A percentile compares a stretch with the other conserved stretches of the same genome.
Evolutionary conservation across 2,888 invertebrate species (phyloP).

Genomic region (Aricia artaxerxes): DNA sequence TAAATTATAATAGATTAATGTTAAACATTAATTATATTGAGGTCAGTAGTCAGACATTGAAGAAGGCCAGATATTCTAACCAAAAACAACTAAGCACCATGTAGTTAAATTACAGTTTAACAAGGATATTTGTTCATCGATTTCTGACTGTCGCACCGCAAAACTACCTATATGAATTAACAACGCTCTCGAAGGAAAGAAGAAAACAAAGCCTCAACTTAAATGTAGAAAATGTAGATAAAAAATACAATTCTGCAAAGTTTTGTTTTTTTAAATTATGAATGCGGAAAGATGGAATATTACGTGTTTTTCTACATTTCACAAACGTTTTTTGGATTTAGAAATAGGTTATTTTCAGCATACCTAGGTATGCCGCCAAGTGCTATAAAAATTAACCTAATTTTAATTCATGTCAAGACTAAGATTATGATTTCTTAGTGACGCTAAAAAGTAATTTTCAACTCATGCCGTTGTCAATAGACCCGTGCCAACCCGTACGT

Average conservation of each 20-base stretch:
- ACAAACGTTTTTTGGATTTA: background rate
- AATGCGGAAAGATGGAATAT: background rate
- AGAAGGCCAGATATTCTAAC: background rate
- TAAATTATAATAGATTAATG: background rate
- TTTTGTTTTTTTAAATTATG: background rate
- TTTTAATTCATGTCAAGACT: too few relatives aligned
- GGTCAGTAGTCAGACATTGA: background rate
- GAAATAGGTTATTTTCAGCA: background rate
- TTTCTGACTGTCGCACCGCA: too few relatives aligned
- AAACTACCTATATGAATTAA: too few relatives aligned
- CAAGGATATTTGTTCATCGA: too few relatives aligned
- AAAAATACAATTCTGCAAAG: background rate
- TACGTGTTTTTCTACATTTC: background rate
- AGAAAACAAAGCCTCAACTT: too few relatives aligned
- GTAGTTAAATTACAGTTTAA: background rate
- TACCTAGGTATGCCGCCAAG: background rate
- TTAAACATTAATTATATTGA: background rate
- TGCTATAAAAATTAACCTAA: too few relatives aligned
- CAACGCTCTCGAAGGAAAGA: too few relatives aligned
- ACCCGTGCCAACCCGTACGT: too few relatives aligned
- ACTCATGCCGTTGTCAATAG: too few relatives aligned
- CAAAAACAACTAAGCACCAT: background rate
- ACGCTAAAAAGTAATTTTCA: too few relatives aligned
- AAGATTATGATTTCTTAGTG: too few relatives aligned
- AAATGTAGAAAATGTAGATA: too few relatives aligned